Conservation (phyloP, 1,140 invertebrate genomes). For the Gonioctena quinquepunctata region DNA sequence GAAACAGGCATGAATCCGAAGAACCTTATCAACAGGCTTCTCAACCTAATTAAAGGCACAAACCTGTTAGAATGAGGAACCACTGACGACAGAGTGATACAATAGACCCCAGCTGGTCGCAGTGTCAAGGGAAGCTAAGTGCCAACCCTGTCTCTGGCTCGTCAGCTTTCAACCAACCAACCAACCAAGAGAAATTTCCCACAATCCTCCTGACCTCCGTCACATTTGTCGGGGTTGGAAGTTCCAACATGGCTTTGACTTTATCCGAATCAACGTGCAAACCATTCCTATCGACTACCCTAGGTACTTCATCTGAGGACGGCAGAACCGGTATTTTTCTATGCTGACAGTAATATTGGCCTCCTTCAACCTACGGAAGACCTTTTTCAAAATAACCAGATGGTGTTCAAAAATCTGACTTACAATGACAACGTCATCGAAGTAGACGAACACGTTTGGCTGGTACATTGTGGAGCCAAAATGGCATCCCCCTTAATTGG, state of each 20-base stretch:
- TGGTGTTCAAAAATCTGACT: constrained; percentile 40
- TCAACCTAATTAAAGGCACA: too few species aligned
- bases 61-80: too few species aligned
- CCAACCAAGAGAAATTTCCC: neutral
- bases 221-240: neutral
- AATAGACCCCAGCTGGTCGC: too few species aligned
- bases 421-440: constrained; percentile 50
- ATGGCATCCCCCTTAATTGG: neutral
- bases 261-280: constrained; percentile 15
- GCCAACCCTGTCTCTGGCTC: too few species aligned
- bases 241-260: constrained; percentile 35
- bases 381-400: constrained; percentile 13
- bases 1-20: too few species aligned
- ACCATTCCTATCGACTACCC: constrained; percentile 1
- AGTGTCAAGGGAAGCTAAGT: too few species aligned
- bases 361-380: constrained; percentile 13
- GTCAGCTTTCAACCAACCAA: too few species aligned
- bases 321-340: neutral
- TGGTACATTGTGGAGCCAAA: neutral
- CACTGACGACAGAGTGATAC: too few species aligned
- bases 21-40: too few species aligned
- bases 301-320: constrained; percentile 21
- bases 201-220: neutral
- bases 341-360: constrained; percentile 16
- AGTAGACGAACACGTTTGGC: constrained; percentile 34